Evolutionary conservation across 2,888 invertebrate species (phyloP).

Genomic region (Trypoxylon attenuatum): DNA sequence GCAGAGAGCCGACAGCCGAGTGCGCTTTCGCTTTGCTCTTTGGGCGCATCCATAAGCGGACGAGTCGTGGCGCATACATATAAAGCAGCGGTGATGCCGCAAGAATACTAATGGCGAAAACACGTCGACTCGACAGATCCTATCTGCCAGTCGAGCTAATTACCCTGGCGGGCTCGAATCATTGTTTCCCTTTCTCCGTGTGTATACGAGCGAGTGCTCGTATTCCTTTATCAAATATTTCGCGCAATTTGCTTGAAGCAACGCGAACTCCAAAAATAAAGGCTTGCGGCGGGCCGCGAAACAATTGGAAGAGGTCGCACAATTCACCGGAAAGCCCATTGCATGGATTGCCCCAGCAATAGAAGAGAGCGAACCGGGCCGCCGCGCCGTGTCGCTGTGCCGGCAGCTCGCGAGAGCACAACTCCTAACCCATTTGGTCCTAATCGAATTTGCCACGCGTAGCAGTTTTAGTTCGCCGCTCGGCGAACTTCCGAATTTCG

Average conservation of each 20-base stretch:
- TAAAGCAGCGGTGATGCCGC: slow-evolving; percentile 16
- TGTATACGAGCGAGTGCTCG: too few relatives aligned
- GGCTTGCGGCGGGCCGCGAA: too few relatives aligned
- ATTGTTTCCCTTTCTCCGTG: background rate
- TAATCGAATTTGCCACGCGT: slow-evolving; percentile 23
- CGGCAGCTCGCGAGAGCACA: background rate
- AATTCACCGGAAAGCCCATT: too few relatives aligned
- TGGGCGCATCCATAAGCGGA: slow-evolving; percentile 34
- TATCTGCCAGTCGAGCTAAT: slow-evolving; percentile 12
- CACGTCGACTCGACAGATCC: slow-evolving; percentile 4
- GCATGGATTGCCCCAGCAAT: too few relatives aligned
- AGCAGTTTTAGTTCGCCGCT: background rate
- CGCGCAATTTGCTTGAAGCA: too few relatives aligned
- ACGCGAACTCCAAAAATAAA: too few relatives aligned
- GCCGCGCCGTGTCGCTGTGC: background rate
- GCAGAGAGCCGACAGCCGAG: background rate
- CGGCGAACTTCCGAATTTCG: slow-evolving; percentile 16
- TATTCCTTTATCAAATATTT: slow-evolving; percentile 4
- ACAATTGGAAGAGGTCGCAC: too few relatives aligned
- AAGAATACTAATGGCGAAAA: slow-evolving; percentile 22
- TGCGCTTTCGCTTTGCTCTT: background rate
- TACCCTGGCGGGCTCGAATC: background rate
- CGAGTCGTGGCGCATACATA: slow-evolving; percentile 24
- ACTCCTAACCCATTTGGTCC: slow-evolving; percentile 6
- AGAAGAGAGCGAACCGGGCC: background rate